phyloP scores from a whole-genome alignment of 1,140 invertebrate species.

The Bathynomus jamesi region DNA sequence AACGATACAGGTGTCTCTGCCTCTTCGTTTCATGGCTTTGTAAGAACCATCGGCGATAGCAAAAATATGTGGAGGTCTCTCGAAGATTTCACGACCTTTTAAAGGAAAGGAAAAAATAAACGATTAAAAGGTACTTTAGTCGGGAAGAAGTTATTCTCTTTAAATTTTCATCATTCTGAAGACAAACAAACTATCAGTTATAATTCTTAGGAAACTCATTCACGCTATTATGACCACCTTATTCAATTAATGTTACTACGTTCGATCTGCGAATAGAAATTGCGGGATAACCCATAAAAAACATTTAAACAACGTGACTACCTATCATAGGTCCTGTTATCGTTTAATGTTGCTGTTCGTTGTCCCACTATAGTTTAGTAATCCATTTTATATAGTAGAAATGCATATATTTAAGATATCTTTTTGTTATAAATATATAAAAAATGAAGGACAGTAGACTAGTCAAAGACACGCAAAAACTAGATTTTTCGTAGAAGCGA shows the following conservation, averaged over 20 bases:
- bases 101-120: conserved; percentile 30
- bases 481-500: too few relatives aligned
- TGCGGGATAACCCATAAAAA: background rate
- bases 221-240: background rate
- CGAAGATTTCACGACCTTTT: conserved; percentile 76
- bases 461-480: too few relatives aligned
- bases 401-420: too few relatives aligned
- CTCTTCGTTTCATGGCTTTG: conserved; percentile 77
- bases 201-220: background rate
- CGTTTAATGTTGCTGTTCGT: too few relatives aligned
- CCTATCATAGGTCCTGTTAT: too few relatives aligned
- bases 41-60: conserved; percentile 89
- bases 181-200: background rate
- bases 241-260: background rate
- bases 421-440: too few relatives aligned
- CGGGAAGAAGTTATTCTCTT: background rate
- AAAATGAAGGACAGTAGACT: too few relatives aligned
- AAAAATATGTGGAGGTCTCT: conserved; percentile 89
- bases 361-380: too few relatives aligned
- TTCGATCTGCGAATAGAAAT: background rate
- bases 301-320: too few relatives aligned
- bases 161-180: background rate
- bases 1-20: conserved; percentile 88
- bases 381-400: too few relatives aligned
- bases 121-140: too few relatives aligned